A percentile compares a stretch with the other conserved stretches of the same genome.
These are phyloP conservation scores for Cephus cinctus DNA, from an alignment of 1,140 invertebrate species.

Conservation along the genomic window DNA sequence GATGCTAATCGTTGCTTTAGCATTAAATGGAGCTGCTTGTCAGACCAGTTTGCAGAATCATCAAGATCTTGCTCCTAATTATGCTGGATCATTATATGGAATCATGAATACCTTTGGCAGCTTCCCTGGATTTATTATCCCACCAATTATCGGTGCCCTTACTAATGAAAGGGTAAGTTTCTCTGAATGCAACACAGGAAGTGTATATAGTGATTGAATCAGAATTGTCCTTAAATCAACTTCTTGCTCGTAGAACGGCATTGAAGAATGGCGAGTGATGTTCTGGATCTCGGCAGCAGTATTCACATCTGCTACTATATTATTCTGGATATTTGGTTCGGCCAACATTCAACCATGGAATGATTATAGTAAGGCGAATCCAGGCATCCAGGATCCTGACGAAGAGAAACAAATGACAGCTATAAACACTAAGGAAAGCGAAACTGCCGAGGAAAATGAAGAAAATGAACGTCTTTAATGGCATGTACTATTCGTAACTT, in stretches of 20 bases:
- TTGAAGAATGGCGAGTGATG: conserved; percentile 74
- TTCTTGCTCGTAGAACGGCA: conserved; percentile 62
- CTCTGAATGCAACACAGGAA: neutral
- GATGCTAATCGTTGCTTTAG: conserved; percentile 72
- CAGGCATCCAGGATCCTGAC: conserved; percentile 6
- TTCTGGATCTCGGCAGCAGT: conserved; percentile 73
- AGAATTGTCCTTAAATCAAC: neutral
- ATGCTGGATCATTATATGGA: conserved; percentile 74
- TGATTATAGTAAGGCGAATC: conserved; percentile 22
- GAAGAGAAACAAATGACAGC: conserved; percentile 39
- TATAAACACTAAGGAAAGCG: neutral
- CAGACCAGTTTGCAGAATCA: conserved; percentile 82
- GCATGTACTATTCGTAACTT: neutral
- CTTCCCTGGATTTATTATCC: conserved; percentile 72
- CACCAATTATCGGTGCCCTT: conserved; percentile 67
- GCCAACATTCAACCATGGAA: conserved; percentile 69
- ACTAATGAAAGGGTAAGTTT: conserved; percentile 62
- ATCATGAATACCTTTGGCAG: conserved; percentile 73
- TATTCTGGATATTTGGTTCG: conserved; percentile 69
- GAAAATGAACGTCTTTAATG: conserved; percentile 41
- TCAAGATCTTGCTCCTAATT: conserved; percentile 80
- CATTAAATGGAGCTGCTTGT: conserved; percentile 80
- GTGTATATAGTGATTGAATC: neutral
- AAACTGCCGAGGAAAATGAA: conserved; percentile 35
- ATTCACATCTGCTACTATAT: conserved; percentile 66